Evolutionary conservation across 2,797 vertebrate genomes (phyloP), one percentile per base, ranked within the genome.

Genomic region (Parauchenoglanis ngamensis): DNA sequence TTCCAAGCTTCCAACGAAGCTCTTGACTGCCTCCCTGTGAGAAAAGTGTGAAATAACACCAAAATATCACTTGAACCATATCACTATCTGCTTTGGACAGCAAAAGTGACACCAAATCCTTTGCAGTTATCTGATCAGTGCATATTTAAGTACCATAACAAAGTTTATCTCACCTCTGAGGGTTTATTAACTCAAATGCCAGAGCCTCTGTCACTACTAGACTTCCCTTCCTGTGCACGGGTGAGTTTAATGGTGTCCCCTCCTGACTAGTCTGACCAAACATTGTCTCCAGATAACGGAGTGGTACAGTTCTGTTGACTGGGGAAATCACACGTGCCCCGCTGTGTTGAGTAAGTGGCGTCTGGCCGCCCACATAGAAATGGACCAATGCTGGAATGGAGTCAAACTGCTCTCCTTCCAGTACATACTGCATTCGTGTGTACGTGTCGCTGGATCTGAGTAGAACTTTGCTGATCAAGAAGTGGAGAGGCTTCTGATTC

Each of bases 301-400:
- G 94, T 0, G 98, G 98, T 88, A 98, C 95, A 7, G 96, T 98
- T 89, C 98, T 96, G 94, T 97, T 98, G 81, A 98, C 96, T 0
- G 98, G 97, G 85, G 93, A 96, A 89, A 97, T 96, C 89, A 98
- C 94, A 89, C 96, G 95, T 87, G 97, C 97, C 0, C 96, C 94
- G 0, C 97, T 98, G 93, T 97, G 94, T 89, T 93, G 95, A 0
- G 97, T 98, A 93, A 99, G 92, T 0, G 95, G 92, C 52, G 94
- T 96, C 85, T 92, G 94, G 93, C 96, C 97, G 85, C 96, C 97
- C 92, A 96, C 95, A 0, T 97, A 97, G 91, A 97, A 98, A 35
- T 97, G 96, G 89, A 99, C 96, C 0, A 99, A 94, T 13, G 97
- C 96, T 0, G 97, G 97, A 67, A 98, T 90, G 0, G 97, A 97